Evolutionary conservation across 2,888 invertebrate species (phyloP), one percentile per base, ranked within the genome.

Genomic region (Mythimna albipuncta): DNA sequence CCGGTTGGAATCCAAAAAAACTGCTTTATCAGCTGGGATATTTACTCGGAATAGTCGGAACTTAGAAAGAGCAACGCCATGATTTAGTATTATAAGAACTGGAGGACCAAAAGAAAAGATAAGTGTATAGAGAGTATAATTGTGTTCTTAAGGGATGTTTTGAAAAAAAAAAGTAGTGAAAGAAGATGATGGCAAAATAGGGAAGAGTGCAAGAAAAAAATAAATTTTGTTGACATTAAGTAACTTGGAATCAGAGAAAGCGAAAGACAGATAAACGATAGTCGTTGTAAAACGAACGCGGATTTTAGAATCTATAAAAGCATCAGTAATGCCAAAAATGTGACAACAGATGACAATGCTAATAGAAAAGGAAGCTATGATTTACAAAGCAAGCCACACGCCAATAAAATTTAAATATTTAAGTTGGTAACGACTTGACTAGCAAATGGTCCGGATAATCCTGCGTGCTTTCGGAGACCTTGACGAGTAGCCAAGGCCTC

Each of bases 381-480:
- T 63, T 85, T 79, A 75, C 69, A 78, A 74, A 71, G 55, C 69
- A 69, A 71, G 52, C 70, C 57, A 71, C 65, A 65, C 63, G 59
- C 63, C 72, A 84, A 84, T 84, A 75, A 62, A 67, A 86, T 85
- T 82, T 85, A 61, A 87, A 82, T 82, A 83, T 75, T 84, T 69
- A 76, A 85, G 79, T 87, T 79, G 87, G 79, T 80, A 81, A 81
- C 83, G 84, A 83, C 81, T 58, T 82, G 91, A 89, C 91, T 93
- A 91, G 91, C 91, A 91, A 91, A 91, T 91, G 83, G 85, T 74
- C 85, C 84, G 90, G 91, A 91, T 93, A 84, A 93, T 93, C 92
- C 90, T 88, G 93, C 94, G 93, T 93, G 94, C 92, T 91, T 90
- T 89, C 85, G 75, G 88, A 87, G 92, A 90, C 94, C 94, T 94